Conservation (phyloP, 2,113 vertebrate genomes). For the Dasypus novemcinctus region DNA sequence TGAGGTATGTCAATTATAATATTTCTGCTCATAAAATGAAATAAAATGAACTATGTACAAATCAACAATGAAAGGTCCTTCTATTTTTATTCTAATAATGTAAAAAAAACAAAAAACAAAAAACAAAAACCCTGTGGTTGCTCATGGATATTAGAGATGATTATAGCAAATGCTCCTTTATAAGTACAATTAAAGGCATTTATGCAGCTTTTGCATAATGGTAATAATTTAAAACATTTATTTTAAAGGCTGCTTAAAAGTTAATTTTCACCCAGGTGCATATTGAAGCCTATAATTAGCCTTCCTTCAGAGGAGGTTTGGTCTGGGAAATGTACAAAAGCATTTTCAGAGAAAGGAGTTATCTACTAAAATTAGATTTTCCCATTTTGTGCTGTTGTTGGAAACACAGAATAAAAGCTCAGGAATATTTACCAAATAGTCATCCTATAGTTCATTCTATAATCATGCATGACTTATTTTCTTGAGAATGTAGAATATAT, state of each 20-base stretch:
- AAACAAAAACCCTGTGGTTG: neutral
- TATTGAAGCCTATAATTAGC: constrained; percentile 52
- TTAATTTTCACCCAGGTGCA: constrained; percentile 64
- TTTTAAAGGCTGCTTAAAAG: constrained; percentile 56
- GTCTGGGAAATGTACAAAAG: neutral
- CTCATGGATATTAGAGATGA: constrained; percentile 4
- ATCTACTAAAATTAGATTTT: neutral
- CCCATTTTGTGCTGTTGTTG: neutral
- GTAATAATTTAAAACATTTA: constrained; percentile 60
- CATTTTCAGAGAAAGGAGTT: neutral
- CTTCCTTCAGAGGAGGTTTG: constrained; percentile 2
- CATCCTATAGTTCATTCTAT: too few species aligned
- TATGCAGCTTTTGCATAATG: constrained; percentile 53
- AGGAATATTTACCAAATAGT: neutral
- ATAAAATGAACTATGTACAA: constrained; percentile 37
- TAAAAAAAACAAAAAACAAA: neutral
- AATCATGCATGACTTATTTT: neutral
- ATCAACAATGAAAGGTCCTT: neutral
- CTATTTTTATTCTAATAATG: constrained; percentile 13
- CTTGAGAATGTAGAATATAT: neutral
- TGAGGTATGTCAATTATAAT: neutral
- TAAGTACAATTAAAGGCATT: constrained; percentile 63
- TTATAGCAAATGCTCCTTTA: constrained; percentile 42
- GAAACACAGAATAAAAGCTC: neutral
- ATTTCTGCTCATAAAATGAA: constrained; percentile 35